Evolutionary conservation across 2,888 invertebrate species (phyloP).

Genomic region (Amphipyra tragopoginis): DNA sequence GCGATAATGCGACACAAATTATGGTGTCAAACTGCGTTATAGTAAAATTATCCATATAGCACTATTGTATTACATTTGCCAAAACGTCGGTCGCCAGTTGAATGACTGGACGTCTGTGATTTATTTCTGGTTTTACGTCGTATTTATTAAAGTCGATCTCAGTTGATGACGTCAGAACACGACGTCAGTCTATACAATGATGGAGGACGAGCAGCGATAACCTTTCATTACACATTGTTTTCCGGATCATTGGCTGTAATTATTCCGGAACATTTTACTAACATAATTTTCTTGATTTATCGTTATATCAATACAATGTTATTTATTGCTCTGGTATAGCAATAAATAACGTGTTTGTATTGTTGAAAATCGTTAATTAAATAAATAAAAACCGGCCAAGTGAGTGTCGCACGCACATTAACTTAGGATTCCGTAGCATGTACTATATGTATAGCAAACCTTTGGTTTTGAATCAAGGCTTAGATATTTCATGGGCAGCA

Average conservation of each 20-base stretch:
- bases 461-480: too few relatives aligned
- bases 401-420: too few relatives aligned
- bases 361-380: too few relatives aligned
- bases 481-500: too few relatives aligned
- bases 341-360: too few relatives aligned
- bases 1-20: too few relatives aligned
- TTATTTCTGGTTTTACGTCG: constrained; percentile 45
- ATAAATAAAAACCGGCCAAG: too few relatives aligned
- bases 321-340: too few relatives aligned
- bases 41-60: too few relatives aligned
- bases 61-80: constrained; percentile 14
- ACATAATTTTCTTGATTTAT: constrained; percentile 5
- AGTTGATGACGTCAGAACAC: constrained; percentile 24
- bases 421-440: too few relatives aligned
- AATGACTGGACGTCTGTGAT: constrained; percentile 17
- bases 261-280: constrained; percentile 4
- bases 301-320: background rate
- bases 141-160: constrained; percentile 26
- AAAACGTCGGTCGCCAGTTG: constrained; percentile 19
- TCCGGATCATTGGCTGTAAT: constrained; percentile 25
- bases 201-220: constrained; percentile 19
- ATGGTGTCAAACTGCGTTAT: too few relatives aligned
- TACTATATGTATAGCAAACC: too few relatives aligned
- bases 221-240: constrained; percentile 25
- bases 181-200: constrained; percentile 19